Evolutionary conservation across 2,113 vertebrate species (phyloP).

Genomic region (Empidonax traillii): DNA sequence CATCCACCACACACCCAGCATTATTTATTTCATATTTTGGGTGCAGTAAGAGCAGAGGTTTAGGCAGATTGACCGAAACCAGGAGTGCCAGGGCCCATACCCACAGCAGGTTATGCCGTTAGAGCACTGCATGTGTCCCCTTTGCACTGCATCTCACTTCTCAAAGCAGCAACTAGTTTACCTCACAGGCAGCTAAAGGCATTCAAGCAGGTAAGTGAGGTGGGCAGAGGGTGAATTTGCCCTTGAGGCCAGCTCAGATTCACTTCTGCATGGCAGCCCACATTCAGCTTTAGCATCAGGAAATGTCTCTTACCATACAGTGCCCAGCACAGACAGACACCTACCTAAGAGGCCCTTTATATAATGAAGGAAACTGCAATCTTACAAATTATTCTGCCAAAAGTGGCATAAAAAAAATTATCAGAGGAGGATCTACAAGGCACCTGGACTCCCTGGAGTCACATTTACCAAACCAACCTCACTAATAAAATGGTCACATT

Average conservation of each 20-base stretch:
- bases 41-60: background rate
- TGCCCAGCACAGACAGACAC: background rate
- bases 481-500: background rate
- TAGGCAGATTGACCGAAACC: accelerated
- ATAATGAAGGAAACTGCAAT: background rate
- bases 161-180: background rate
- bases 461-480: background rate
- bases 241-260: background rate
- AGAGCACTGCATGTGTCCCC: accelerated
- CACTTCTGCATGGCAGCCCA: background rate
- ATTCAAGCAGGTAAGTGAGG: background rate
- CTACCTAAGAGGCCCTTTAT: background rate
- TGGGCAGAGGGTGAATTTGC: background rate
- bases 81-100: background rate
- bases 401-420: background rate
- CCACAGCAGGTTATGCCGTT: background rate
- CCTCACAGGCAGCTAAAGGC: background rate
- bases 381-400: background rate
- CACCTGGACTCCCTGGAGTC: background rate
- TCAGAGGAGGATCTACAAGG: background rate
- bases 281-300: background rate
- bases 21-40: background rate
- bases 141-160: accelerated
- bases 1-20: background rate
- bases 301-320: background rate